phyloP scores from a whole-genome alignment of 2,113 vertebrate genomes.

The Menidia beryllina region DNA sequence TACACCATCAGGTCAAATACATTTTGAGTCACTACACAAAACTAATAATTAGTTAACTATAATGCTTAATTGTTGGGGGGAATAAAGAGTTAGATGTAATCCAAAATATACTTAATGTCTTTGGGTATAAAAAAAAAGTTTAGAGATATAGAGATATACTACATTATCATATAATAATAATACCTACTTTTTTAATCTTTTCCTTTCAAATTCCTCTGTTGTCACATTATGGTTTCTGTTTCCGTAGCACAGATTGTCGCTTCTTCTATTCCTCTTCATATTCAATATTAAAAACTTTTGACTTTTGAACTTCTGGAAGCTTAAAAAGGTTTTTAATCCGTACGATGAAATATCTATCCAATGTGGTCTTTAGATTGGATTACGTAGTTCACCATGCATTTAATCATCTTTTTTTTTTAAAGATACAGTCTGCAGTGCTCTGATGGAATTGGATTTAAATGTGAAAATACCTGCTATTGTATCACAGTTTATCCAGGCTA shows the following conservation, averaged over 20 bases:
- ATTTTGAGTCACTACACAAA: no score
- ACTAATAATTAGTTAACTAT: no score
- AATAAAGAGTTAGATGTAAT: no score
- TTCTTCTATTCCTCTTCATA: not conserved
- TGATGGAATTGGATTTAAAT: constrained; percentile 5
- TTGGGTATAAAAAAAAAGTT: no score
- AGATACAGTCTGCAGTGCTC: not conserved
- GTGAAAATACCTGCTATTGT: not conserved
- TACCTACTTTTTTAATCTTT: no score
- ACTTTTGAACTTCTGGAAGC: constrained; percentile 31
- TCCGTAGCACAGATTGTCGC: not conserved
- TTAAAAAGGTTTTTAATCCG: constrained; percentile 24
- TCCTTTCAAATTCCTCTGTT: not conserved
- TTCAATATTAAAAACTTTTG: constrained; percentile 36
- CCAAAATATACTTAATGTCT: no score
- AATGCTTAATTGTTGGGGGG: no score
- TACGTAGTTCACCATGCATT: constrained; percentile 27
- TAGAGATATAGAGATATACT: no score
- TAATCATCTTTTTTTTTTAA: constrained; percentile 29
- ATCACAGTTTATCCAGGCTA: not conserved
- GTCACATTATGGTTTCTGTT: not conserved
- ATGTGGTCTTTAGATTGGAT: constrained; percentile 55
- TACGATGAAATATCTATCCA: constrained; percentile 31
- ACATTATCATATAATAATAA: no score
- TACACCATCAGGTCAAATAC: no score